Evolutionary conservation across 2,797 vertebrate genomes (phyloP), one percentile per base, ranked within the genome.

Genomic region (Octomys mimax): DNA sequence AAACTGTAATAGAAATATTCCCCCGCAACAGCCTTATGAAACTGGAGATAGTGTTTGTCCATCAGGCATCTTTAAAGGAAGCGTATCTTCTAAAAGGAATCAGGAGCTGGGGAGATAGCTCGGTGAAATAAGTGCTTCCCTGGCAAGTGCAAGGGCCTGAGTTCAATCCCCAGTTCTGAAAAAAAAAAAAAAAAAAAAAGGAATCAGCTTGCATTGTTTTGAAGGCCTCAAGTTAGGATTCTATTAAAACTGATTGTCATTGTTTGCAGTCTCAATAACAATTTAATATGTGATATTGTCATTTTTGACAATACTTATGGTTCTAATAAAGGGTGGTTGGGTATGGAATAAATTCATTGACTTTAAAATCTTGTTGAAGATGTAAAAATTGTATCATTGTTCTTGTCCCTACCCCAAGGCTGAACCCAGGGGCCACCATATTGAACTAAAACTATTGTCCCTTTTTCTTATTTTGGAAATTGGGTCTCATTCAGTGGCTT

Each of bases 161-260:
- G n/a, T n/a, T n/a, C n/a, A n/a, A n/a, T n/a, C n/a, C n/a, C n/a
- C n/a, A n/a, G n/a, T n/a, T n/a, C n/a, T n/a, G n/a, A n/a, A n/a
- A n/a, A n/a, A n/a, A n/a, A n/a, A n/a, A n/a, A n/a, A n/a, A n/a
- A n/a, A n/a, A n/a, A n/a, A n/a, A n/a, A n/a, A n/a, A n/a, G n/a
- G n/a, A n/a, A n/a, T n/a, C 42, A 75, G 13, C 61, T 93, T 75
- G 13, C 62, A 39, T 86, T 91, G 73, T 96, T 93, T 83, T 90
- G 42, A 77, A 92, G 66, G 77, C 86, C 77, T 89, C 79, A 24
- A 83, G 81, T 87, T 90, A 87, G 64, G 31, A 59, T 39, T 71
- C 21, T 81, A 26, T 80, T 88, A 88, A 88, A 79, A 88, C 66
- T 85, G 39, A 42, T 42, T 81, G 28, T 88, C 33, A 87, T 93